Evolutionary conservation across 2,888 invertebrate genomes (phyloP).

Genomic region (Epinotia bilunana): DNA sequence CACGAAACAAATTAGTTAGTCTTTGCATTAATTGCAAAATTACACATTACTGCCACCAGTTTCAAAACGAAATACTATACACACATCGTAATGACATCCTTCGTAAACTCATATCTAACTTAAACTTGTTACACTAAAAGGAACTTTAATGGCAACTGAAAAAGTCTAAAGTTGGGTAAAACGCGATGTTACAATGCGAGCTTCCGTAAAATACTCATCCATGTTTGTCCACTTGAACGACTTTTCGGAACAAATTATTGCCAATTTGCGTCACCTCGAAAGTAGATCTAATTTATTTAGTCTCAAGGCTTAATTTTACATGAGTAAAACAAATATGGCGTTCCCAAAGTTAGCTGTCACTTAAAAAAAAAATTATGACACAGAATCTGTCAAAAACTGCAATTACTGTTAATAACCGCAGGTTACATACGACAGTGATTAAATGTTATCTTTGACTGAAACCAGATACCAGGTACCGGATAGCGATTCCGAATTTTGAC

Average conservation of each 20-base stretch:
- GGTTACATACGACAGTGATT: conserved; percentile 48
- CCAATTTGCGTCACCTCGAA: neutral
- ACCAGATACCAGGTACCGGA: conserved; percentile 45
- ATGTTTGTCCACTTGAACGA: conserved; percentile 20
- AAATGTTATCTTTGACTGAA: conserved; percentile 50
- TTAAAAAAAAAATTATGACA: conserved; percentile 40
- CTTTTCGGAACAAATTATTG: conserved; percentile 18
- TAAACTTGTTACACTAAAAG: neutral
- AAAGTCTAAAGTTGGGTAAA: neutral
- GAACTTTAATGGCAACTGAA: neutral
- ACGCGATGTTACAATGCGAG: neutral
- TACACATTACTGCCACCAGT: conserved; percentile 31
- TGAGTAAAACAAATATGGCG: neutral
- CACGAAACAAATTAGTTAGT: conserved; percentile 36
- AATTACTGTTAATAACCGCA: conserved; percentile 30
- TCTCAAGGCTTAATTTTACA: neutral
- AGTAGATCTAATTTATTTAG: neutral
- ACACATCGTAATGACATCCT: neutral
- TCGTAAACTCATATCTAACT: neutral
- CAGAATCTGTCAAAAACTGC: conserved; percentile 36
- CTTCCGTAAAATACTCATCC: neutral
- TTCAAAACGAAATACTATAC: conserved; percentile 25
- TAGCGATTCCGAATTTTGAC: conserved; percentile 57
- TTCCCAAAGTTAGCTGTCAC: neutral
- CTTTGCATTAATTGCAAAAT: conserved; percentile 40